These are phyloP conservation scores for Ahaetulla prasina DNA, from an alignment of 2,113 vertebrate genomes.

Conservation along the genomic window DNA sequence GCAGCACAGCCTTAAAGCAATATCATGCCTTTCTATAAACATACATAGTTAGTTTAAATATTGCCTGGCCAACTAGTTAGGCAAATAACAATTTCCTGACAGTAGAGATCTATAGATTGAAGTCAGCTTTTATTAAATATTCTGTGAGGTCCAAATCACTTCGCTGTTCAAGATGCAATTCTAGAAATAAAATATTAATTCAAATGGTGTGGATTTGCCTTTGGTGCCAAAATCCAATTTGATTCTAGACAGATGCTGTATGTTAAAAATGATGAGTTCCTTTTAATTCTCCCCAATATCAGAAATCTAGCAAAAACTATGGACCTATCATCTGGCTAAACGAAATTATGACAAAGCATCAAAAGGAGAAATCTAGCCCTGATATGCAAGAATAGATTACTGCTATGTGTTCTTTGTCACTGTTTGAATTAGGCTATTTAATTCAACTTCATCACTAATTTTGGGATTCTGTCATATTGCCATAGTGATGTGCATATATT, in stretches of 20 bases:
- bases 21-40: too few species aligned
- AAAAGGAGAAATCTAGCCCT: neutral
- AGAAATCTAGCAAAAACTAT: neutral
- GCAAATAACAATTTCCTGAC: too few species aligned
- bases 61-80: too few species aligned
- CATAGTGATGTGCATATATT: neutral
- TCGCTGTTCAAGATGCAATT: neutral
- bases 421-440: neutral
- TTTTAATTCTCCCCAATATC: neutral
- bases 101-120: neutral
- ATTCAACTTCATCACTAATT: neutral
- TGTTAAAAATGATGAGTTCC: neutral
- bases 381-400: neutral
- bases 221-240: neutral
- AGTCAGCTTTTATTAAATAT: neutral
- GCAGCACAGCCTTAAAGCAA: too few species aligned
- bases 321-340: neutral
- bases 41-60: too few species aligned
- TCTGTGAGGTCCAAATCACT: neutral
- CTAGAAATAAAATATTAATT: neutral
- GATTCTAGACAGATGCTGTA: neutral
- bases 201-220: neutral
- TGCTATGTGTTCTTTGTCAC: neutral
- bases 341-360: neutral
- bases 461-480: neutral